Conservation (phyloP, 64 coral and sea anemone genomes). For the Exaiptasia diaphana region DNA sequence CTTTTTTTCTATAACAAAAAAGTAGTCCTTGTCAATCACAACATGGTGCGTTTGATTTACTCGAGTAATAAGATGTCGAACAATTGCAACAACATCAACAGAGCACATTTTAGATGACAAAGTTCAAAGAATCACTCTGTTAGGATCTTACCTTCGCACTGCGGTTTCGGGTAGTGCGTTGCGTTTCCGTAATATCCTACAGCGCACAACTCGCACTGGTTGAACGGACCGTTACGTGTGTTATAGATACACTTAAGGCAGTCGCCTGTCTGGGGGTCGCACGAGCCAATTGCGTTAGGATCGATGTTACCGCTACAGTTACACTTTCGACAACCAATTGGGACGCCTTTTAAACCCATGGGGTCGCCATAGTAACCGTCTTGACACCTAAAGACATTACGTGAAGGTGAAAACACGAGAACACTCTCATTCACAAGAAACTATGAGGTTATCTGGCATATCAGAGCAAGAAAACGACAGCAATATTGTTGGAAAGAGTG, state of each 20-base stretch:
- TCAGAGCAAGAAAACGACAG: too few relatives aligned
- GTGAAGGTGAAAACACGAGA: too few relatives aligned
- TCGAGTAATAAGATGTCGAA: too few relatives aligned
- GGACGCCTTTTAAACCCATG: slow-evolving; percentile 31
- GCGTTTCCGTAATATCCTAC: slow-evolving; percentile 94
- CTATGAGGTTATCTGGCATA: too few relatives aligned
- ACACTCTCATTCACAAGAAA: too few relatives aligned
- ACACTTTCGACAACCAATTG: slow-evolving; percentile 76
- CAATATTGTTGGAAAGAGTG: too few relatives aligned
- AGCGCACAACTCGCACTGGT: slow-evolving; percentile 74
- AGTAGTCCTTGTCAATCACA: too few relatives aligned
- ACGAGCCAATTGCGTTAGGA: slow-evolving; percentile 81
- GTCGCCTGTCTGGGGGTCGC: slow-evolving; percentile 71
- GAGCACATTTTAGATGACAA: too few relatives aligned
- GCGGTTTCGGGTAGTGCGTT: slow-evolving; percentile 84
- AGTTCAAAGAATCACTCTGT: too few relatives aligned
- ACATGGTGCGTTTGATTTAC: too few relatives aligned
- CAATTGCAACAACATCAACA: too few relatives aligned
- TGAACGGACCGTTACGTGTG: slow-evolving; percentile 75
- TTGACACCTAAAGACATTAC: slow-evolving; percentile 34
- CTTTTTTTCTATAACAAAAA: too few relatives aligned
- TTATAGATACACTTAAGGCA: slow-evolving; percentile 94
- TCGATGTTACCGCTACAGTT: slow-evolving; percentile 98
- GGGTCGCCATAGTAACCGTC: slow-evolving; percentile 98
- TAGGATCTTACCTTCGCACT: slow-evolving; percentile 86